phyloP scores from a whole-genome alignment of 2,113 vertebrate species.

The Actenoides lindsayi region DNA sequence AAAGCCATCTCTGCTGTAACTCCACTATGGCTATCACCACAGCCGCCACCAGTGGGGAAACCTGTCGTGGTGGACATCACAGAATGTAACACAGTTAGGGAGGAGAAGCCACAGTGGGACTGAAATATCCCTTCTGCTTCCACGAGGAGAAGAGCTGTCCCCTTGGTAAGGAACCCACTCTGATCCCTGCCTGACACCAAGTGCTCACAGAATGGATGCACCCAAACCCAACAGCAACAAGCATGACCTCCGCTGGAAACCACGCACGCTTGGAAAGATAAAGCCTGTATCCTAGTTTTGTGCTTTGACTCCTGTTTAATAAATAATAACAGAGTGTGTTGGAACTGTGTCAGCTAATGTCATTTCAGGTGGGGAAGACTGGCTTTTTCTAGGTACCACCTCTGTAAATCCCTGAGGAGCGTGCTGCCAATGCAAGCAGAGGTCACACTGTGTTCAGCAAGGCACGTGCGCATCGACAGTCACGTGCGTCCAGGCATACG shows the following conservation, averaged over 20 bases:
- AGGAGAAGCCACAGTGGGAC: background rate
- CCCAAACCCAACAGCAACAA: background rate
- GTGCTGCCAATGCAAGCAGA: background rate
- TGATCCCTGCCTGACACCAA: fast-evolving
- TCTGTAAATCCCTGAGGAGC: background rate
- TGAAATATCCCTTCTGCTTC: background rate
- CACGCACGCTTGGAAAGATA: background rate
- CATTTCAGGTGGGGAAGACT: background rate
- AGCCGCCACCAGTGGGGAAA: background rate
- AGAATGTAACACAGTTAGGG: background rate
- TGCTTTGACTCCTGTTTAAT: background rate
- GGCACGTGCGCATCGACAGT: background rate
- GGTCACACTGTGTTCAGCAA: background rate
- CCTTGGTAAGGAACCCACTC: background rate
- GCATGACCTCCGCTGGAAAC: background rate
- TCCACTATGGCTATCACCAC: background rate
- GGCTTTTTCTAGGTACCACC: background rate
- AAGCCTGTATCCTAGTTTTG: background rate
- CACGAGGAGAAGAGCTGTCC: background rate
- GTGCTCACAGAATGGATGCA: fast-evolving
- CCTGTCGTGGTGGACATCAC: background rate
- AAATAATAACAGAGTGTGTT: background rate
- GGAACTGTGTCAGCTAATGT: background rate
- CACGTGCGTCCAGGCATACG: background rate
- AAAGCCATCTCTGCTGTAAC: background rate